Conservation (phyloP, 2,113 vertebrate species). For the Stigmatopora nigra region DNA sequence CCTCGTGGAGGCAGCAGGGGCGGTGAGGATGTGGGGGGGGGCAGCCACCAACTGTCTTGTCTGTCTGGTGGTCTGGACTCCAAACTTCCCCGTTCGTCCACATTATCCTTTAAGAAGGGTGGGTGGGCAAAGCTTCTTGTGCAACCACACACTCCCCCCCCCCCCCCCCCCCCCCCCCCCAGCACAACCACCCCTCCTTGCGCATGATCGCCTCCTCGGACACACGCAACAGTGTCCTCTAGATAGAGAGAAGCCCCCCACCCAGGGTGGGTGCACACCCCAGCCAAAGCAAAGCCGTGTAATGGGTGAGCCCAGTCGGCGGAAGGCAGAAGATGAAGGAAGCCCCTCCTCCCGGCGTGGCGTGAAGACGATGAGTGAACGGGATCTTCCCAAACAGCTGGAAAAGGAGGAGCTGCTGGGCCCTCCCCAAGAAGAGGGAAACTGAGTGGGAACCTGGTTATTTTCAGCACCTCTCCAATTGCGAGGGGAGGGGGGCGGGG, state of each 20-base stretch:
- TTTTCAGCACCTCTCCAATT: slow-evolving; percentile 62
- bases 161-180: not conserved
- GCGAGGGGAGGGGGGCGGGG: slow-evolving; percentile 19
- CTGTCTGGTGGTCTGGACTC: slow-evolving; percentile 49
- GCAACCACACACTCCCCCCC: slow-evolving; percentile 35
- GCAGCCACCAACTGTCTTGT: slow-evolving; percentile 38
- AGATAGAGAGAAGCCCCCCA: slow-evolving; percentile 25
- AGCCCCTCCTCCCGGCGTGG: not conserved
- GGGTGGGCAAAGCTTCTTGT: slow-evolving; percentile 43
- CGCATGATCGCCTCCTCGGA: slow-evolving; percentile 15
- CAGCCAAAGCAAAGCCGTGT: slow-evolving; percentile 22
- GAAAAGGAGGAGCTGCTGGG: slow-evolving; percentile 51
- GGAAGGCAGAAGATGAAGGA: slow-evolving; percentile 4
- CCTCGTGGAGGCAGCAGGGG: slow-evolving; percentile 5
- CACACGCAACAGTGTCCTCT: slow-evolving; percentile 60
- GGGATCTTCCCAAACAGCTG: slow-evolving; percentile 65
- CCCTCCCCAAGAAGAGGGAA: slow-evolving; percentile 63
- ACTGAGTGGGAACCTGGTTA: slow-evolving; percentile 64
- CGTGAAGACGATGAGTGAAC: slow-evolving; percentile 8
- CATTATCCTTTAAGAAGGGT: slow-evolving; percentile 52
- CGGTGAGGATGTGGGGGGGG: slow-evolving; percentile 11
- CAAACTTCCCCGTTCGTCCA: slow-evolving; percentile 52
- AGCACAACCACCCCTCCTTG: slow-evolving; percentile 1
- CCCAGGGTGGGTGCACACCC: slow-evolving; percentile 41
- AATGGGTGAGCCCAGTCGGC: slow-evolving; percentile 43